A percentile compares a stretch with the other conserved stretches of the same genome.
Evolutionary conservation across 1,140 invertebrate species (phyloP).

Genomic region (Scaptomyza graminum): DNA sequence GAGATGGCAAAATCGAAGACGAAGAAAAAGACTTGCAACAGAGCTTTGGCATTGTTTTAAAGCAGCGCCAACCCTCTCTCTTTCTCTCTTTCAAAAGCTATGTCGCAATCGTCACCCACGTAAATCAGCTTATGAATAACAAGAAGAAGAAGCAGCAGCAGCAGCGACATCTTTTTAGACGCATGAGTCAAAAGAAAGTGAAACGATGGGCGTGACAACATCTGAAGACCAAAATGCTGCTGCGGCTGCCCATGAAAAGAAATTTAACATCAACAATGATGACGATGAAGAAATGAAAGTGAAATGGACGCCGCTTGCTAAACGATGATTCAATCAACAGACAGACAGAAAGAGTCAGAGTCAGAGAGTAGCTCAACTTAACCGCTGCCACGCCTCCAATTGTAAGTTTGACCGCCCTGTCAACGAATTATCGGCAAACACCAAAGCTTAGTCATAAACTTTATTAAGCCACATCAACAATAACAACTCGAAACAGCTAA

Average conservation of each 20-base stretch:
- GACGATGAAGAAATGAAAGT: slow-evolving; percentile 40
- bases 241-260: slow-evolving; percentile 38
- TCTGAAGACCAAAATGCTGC: background rate
- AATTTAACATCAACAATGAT: slow-evolving; percentile 28
- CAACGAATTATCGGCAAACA: slow-evolving; percentile 22
- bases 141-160: background rate
- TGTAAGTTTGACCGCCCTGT: slow-evolving; percentile 8
- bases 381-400: slow-evolving; percentile 21
- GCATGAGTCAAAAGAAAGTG: slow-evolving; percentile 79
- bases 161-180: background rate
- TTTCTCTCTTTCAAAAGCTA: slow-evolving; percentile 1
- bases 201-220: slow-evolving; percentile 38
- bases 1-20: slow-evolving; percentile 36
- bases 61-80: background rate
- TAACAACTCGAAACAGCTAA: background rate
- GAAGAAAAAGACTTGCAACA: slow-evolving; percentile 34
- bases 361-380: background rate
- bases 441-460: slow-evolving; percentile 35
- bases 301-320: slow-evolving; percentile 29
- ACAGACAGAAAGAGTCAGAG: background rate
- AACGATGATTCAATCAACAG: slow-evolving; percentile 47
- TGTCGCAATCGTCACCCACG: slow-evolving; percentile 76
- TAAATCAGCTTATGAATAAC: slow-evolving; percentile 41
- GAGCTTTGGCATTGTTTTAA: slow-evolving; percentile 58
- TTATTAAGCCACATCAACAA: slow-evolving; percentile 21